Conservation (phyloP, 1,140 invertebrate species). For the Frieseomelitta varia region DNA sequence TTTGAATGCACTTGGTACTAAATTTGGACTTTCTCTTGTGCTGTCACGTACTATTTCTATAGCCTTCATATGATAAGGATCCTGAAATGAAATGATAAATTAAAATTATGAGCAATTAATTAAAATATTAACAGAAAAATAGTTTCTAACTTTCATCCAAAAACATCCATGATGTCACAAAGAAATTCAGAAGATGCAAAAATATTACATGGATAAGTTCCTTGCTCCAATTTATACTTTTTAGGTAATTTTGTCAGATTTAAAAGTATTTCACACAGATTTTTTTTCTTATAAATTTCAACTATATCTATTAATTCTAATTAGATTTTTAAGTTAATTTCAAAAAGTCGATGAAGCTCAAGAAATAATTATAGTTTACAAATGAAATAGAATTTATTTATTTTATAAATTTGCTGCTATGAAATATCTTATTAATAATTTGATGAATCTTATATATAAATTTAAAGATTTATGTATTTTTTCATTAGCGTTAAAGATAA, state of each 20-base stretch:
- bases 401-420: not conserved
- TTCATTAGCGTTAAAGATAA: not conserved
- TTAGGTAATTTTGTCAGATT: not conserved
- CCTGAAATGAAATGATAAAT: slow-evolving; percentile 79
- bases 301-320: too few relatives aligned
- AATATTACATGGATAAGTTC: not conserved
- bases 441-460: too few relatives aligned
- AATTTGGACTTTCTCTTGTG: slow-evolving; percentile 92
- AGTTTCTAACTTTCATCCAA: not conserved
- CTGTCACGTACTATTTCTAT: slow-evolving; percentile 90
- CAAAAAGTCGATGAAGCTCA: not conserved
- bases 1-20: slow-evolving; percentile 94
- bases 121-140: not conserved
- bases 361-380: not conserved
- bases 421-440: not conserved
- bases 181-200: too few relatives aligned
- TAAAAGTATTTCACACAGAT: not conserved
- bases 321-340: not conserved
- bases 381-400: not conserved
- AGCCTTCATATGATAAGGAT: slow-evolving; percentile 94
- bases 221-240: not conserved
- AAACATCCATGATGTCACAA: not conserved
- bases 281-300: not conserved
- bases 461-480: not conserved
- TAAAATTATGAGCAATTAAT: not conserved